phyloP scores from a whole-genome alignment of 2,888 invertebrate genomes.

The Drosophila meridiana region DNA sequence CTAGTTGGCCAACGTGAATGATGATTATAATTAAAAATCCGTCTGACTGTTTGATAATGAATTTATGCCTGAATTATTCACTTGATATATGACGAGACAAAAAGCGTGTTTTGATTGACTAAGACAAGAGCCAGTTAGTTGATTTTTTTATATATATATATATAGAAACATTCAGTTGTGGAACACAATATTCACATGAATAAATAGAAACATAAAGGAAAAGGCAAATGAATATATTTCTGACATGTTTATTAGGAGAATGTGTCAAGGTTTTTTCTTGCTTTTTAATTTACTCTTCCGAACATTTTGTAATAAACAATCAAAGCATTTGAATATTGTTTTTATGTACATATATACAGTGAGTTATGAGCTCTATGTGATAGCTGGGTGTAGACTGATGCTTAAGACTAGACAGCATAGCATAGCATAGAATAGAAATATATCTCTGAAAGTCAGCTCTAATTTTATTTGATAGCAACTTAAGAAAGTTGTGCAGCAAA shows the following conservation, averaged over 20 bases:
- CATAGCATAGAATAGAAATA: no score
- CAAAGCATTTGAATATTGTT: background rate
- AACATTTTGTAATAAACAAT: background rate
- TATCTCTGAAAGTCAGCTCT: no score
- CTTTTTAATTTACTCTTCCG: slow-evolving; percentile 2
- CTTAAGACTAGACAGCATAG: no score
- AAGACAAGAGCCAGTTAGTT: slow-evolving; percentile 21
- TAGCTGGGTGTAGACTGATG: no score
- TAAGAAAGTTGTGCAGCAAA: no score
- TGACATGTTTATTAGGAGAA: slow-evolving; percentile 1
- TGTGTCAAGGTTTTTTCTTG: background rate
- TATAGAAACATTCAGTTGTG: background rate
- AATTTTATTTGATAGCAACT: no score
- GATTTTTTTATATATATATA: no score
- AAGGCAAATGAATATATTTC: background rate
- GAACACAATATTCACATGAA: slow-evolving; percentile 17
- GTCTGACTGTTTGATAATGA: slow-evolving; percentile 32
- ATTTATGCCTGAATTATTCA: slow-evolving; percentile 57
- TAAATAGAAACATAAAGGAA: background rate
- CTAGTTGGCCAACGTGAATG: slow-evolving; percentile 61
- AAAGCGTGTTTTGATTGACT: slow-evolving; percentile 57
- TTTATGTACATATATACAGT: background rate
- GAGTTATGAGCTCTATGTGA: no score
- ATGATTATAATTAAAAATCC: slow-evolving; percentile 68
- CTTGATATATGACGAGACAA: slow-evolving; percentile 40